Base-by-base conservation (phyloP, 2,888 invertebrate genomes). In the Acleris holmiana region DNA sequence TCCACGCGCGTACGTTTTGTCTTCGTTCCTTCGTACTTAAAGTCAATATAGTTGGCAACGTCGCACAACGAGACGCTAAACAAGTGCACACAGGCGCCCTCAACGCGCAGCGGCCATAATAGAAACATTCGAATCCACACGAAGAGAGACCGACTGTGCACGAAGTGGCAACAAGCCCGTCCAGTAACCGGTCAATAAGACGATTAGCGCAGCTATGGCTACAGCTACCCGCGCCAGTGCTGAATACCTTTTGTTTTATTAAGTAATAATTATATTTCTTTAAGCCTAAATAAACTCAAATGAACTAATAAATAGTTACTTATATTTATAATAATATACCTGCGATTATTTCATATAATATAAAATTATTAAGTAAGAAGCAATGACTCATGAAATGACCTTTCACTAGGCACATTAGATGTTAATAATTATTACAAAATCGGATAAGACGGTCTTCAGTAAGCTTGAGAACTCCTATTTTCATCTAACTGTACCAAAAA, bases 31-130 rank as follows among this genome's bases (percentile, higher is more conserved):
- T 74, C 74, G 74, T 89, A 88, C 88, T 85, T 85, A 82, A 78
- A 88, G 90, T 91, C 90, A 88, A 91, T 91, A 91, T 86, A 91
- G 85, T 88, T 92, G 93, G 93, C 93, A 93, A 93, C 93, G 90
- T 89, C 90, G 93, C 92, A 86, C 83, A 84, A 81, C 82, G 81
- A 89, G 92, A 92, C 91, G 92, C 93, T 88, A 91, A 91, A 91
- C 91, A 91, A 88, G 88, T 86, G 88, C 82, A 86, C 90, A 82
- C 84, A 76, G 85, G 93, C 92, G 93, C 93, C 93, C 91, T 81
- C 93, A 89, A 89, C 93, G 88, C 93, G 91, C 93, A 92, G 91
- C 89, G 92, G 91, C 79, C 79, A 78, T 77, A 80, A 80, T 76
- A 74, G 80, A 84, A 88, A 86, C 79, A 77, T 79, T 79, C 84